A percentile compares a stretch with the other conserved stretches of the same genome.
These are phyloP conservation scores for Australoheros scitulus DNA, from an alignment of 2,113 vertebrate species.

Conservation along the genomic window DNA sequence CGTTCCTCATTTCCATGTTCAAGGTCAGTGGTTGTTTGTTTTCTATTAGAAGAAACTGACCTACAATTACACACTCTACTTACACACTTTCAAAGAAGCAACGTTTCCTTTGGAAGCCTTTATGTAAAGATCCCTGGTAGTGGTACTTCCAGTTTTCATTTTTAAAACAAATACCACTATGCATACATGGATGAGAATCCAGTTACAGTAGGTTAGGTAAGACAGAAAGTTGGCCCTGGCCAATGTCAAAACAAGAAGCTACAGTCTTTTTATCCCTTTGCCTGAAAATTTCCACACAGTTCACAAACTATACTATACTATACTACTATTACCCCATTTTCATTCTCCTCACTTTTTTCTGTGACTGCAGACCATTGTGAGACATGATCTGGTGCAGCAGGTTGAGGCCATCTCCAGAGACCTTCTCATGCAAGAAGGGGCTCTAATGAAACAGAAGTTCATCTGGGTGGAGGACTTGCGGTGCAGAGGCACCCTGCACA, in stretches of 20 bases:
- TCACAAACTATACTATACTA: neutral
- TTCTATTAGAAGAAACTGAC: neutral
- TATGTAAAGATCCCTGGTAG: neutral
- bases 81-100: neutral
- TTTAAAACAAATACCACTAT: neutral
- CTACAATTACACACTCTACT: neutral
- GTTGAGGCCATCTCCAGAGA: slow-evolving; percentile 24
- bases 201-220: too few relatives aligned
- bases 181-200: too few relatives aligned
- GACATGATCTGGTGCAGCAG: slow-evolving; percentile 30
- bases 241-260: neutral
- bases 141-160: neutral
- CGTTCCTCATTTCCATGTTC: slow-evolving; percentile 40
- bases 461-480: slow-evolving; percentile 31
- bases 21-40: slow-evolving; percentile 1
- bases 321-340: neutral
- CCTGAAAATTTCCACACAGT: neutral
- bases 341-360: neutral
- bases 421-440: slow-evolving; percentile 41
- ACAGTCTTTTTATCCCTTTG: neutral
- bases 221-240: neutral
- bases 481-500: slow-evolving; percentile 31
- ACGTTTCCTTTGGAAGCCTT: neutral
- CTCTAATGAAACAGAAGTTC: slow-evolving; percentile 33
- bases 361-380: slow-evolving; percentile 29